Conservation (phyloP, 1,140 invertebrate genomes). For the Thaumatotibia leucotreta region DNA sequence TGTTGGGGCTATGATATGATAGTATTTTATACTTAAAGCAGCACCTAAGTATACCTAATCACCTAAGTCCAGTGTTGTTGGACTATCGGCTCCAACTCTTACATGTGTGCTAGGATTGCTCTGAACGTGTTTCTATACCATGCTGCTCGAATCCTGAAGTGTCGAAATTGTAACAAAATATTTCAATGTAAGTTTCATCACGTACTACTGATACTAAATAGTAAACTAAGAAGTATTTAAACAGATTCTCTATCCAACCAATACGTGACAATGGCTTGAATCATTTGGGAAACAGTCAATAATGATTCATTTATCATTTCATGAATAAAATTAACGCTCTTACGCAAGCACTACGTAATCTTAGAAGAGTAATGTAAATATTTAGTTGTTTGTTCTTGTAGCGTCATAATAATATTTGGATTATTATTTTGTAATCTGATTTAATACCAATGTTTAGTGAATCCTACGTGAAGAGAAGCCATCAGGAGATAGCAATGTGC, state of each 20-base stretch:
- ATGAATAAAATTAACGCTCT: not conserved
- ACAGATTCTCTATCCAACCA: not conserved
- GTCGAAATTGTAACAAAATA: not conserved
- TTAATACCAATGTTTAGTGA: not conserved
- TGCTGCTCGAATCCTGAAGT: no score
- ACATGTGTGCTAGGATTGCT: no score
- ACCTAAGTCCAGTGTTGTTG: no score
- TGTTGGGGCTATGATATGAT: no score
- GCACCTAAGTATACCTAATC: no score
- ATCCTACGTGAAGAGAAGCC: no score
- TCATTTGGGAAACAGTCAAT: not conserved
- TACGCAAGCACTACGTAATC: not conserved
- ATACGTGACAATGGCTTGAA: not conserved
- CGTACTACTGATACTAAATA: not conserved
- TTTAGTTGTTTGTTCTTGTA: not conserved
- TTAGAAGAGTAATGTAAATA: not conserved
- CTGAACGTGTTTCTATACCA: not conserved
- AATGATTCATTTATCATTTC: not conserved
- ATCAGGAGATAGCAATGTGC: no score
- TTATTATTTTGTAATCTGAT: not conserved
- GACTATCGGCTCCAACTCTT: no score
- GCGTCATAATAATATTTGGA: not conserved
- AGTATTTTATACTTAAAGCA: no score
- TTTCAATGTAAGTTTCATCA: not conserved
- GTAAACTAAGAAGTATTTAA: not conserved